Conservation (phyloP, 2,113 vertebrate genomes). For the Pyxicephalus adspersus region DNA sequence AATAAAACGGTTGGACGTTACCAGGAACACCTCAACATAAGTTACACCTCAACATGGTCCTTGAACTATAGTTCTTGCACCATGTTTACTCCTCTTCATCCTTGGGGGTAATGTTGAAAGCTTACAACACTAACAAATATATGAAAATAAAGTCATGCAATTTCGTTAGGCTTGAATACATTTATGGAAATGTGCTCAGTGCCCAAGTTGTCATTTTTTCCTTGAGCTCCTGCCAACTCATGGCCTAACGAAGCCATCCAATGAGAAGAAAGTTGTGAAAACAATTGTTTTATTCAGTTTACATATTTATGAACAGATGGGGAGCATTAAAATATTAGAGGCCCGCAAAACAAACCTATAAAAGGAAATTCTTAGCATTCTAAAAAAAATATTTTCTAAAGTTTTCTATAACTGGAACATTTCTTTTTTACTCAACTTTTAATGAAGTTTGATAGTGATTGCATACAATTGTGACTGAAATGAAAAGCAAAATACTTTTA, state of each 20-base stretch:
- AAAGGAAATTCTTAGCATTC: slow-evolving; percentile 58
- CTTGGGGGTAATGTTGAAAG: slow-evolving; percentile 63
- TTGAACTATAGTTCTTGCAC: slow-evolving; percentile 63
- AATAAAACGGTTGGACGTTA: slow-evolving; percentile 67
- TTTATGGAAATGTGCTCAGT: slow-evolving; percentile 68
- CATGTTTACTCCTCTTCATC: slow-evolving; percentile 66
- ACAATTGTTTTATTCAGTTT: slow-evolving; percentile 60
- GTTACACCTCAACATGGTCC: slow-evolving; percentile 57
- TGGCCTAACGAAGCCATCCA: slow-evolving; percentile 65
- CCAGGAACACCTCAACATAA: slow-evolving; percentile 61
- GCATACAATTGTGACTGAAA: not conserved
- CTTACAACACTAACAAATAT: slow-evolving; percentile 63
- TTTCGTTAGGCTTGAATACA: slow-evolving; percentile 64
- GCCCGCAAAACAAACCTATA: slow-evolving; percentile 58
- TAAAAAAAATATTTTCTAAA: slow-evolving; percentile 21
- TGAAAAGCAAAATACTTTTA: not conserved
- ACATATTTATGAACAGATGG: slow-evolving; percentile 63
- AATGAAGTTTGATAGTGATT: not conserved
- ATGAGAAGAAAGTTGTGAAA: slow-evolving; percentile 62
- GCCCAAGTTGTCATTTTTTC: slow-evolving; percentile 63
- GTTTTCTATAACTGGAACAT: not conserved
- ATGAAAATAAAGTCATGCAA: slow-evolving; percentile 60
- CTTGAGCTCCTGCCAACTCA: slow-evolving; percentile 64
- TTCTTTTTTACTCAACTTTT: not conserved
- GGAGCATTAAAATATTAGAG: slow-evolving; percentile 60